Conservation (phyloP, 2,797 vertebrate species). For the Pagetopsis macropterus region DNA sequence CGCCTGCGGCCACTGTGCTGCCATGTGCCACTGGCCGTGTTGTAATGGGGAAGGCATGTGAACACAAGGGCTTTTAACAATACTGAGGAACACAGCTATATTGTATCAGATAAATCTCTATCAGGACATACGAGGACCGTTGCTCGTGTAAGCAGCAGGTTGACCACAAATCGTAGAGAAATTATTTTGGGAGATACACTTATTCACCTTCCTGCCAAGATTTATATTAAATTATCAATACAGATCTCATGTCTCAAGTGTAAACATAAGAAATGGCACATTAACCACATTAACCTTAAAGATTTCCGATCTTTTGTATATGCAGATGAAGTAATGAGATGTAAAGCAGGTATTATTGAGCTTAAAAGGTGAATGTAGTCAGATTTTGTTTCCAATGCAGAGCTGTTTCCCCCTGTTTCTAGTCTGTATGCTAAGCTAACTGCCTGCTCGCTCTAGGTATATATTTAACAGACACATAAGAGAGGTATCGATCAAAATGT, state of each 20-base stretch:
- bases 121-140: conserved; percentile 12
- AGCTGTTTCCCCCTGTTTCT: background rate
- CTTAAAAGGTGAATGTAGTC: background rate
- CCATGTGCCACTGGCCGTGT: conserved; percentile 78
- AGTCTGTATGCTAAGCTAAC: background rate
- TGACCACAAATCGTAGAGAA: background rate
- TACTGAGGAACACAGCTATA: conserved; percentile 36
- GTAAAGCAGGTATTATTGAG: background rate
- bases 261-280: no score
- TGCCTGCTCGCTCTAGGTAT: background rate
- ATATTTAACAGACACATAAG: background rate
- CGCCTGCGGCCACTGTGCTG: conserved; percentile 74
- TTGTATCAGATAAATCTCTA: conserved; percentile 28
- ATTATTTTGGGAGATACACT: conserved; percentile 5
- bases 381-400: background rate
- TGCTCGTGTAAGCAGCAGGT: conserved; percentile 24
- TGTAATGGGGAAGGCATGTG: conserved; percentile 75
- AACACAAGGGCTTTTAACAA: conserved; percentile 66
- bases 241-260: background rate
- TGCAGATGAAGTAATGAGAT: background rate
- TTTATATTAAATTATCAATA: conserved; percentile 3
- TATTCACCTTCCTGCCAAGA: conserved; percentile 15
- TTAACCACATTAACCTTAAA: no score
- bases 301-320: no score
- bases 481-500: no score